Conservation (phyloP, 2,113 vertebrate genomes). For the Brevimyrus niger region DNA sequence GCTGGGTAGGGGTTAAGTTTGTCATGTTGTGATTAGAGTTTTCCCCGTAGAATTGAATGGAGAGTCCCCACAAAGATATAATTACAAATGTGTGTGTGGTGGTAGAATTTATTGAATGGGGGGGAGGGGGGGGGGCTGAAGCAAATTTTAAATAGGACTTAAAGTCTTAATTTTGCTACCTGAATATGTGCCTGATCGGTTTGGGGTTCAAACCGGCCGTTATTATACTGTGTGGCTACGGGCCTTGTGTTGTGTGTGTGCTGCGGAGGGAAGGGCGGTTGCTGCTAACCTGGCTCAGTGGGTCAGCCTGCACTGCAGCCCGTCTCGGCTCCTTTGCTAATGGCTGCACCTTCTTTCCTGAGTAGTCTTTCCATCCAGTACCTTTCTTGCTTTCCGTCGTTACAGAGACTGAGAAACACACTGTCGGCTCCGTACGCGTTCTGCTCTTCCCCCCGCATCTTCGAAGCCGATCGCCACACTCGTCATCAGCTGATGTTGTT, state of each 20-base stretch:
- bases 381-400: not conserved
- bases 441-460: not conserved
- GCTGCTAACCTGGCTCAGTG: not conserved
- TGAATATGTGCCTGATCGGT: not conserved
- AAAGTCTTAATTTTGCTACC: not conserved
- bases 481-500: not conserved
- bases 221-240: not conserved
- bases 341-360: not conserved
- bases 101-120: not conserved
- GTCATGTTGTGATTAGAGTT: too few relatives aligned
- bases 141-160: not conserved
- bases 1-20: too few relatives aligned
- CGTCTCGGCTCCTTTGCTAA: not conserved
- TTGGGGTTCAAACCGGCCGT: not conserved
- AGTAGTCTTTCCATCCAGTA: not conserved
- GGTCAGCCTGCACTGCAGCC: not conserved
- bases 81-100: not conserved
- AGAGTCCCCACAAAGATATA: too few relatives aligned
- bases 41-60: too few relatives aligned
- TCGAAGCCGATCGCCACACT: not conserved
- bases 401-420: not conserved
- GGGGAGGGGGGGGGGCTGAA: not conserved
- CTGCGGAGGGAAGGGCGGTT: not conserved
- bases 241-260: not conserved
- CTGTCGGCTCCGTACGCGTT: not conserved